phyloP scores from a whole-genome alignment of 2,113 vertebrate species.

The Procavia capensis region DNA sequence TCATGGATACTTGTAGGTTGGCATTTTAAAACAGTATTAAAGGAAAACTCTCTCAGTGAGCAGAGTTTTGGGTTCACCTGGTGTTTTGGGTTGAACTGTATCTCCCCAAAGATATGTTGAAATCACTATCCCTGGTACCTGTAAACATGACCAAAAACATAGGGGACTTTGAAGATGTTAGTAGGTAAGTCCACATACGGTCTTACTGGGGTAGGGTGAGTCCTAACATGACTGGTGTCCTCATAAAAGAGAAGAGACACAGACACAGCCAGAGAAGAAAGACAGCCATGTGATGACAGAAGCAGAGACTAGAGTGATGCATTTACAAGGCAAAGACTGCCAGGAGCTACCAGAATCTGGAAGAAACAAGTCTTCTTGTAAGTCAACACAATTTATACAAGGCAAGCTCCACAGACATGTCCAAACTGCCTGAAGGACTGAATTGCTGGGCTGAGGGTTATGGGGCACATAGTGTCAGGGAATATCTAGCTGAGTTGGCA shows the following conservation, averaged over 20 bases:
- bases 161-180: neutral
- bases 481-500: no score
- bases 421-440: no score
- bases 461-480: no score
- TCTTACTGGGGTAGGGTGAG: neutral
- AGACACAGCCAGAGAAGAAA: neutral
- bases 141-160: neutral
- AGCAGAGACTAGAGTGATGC: neutral
- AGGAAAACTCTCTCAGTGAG: accelerated
- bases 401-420: no score
- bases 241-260: neutral
- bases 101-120: no score
- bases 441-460: no score
- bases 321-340: neutral
- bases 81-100: no score
- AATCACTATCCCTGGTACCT: neutral
- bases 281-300: neutral
- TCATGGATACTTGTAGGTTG: no score
- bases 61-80: no score
- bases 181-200: neutral
- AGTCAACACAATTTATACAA: no score
- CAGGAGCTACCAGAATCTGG: neutral
- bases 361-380: no score
- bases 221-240: neutral
- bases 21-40: neutral